A percentile compares a stretch with the other conserved stretches of the same genome.
Evolutionary conservation across 53 echinoderm and acorn worm genomes (phyloP).

Genomic region (Patiria pectinifera): DNA sequence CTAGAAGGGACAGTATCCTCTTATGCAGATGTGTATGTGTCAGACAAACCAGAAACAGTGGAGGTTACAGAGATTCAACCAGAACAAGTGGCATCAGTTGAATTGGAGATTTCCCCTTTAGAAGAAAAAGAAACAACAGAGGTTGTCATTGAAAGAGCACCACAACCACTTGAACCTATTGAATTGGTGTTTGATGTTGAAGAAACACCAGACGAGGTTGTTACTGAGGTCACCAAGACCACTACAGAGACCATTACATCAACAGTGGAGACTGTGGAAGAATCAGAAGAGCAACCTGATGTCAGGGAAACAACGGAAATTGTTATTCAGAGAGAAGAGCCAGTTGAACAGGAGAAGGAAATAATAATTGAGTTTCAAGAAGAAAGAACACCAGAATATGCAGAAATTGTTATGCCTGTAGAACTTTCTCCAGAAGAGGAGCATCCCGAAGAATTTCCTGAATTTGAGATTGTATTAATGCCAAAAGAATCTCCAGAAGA

Average conservation of each 20-base stretch:
- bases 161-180: conserved; percentile 74
- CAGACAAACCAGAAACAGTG: conserved; percentile 60
- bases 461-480: conserved; percentile 32
- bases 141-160: conserved; percentile 52
- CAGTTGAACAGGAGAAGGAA: conserved; percentile 25
- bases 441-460: conserved; percentile 24
- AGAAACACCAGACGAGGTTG: conserved; percentile 51
- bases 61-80: conserved; percentile 61
- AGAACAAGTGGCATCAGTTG: conserved; percentile 64
- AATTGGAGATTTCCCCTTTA: conserved; percentile 46
- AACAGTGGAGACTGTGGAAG: conserved; percentile 55
- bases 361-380: conserved; percentile 46
- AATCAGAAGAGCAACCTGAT: conserved; percentile 64
- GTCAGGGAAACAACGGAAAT: conserved; percentile 68
- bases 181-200: conserved; percentile 73
- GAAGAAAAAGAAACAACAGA: conserved; percentile 66
- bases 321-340: conserved; percentile 50
- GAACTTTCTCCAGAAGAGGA: conserved; percentile 58
- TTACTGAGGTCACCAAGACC: conserved; percentile 62
- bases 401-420: conserved; percentile 75
- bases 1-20: conserved; percentile 88
- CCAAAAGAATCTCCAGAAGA: conserved; percentile 60
- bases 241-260: conserved; percentile 67
- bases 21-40: conserved; percentile 76
- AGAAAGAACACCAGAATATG: conserved; percentile 71